Base-by-base conservation (phyloP, 1,140 invertebrate genomes). In the Trachelipus rathkii region DNA sequence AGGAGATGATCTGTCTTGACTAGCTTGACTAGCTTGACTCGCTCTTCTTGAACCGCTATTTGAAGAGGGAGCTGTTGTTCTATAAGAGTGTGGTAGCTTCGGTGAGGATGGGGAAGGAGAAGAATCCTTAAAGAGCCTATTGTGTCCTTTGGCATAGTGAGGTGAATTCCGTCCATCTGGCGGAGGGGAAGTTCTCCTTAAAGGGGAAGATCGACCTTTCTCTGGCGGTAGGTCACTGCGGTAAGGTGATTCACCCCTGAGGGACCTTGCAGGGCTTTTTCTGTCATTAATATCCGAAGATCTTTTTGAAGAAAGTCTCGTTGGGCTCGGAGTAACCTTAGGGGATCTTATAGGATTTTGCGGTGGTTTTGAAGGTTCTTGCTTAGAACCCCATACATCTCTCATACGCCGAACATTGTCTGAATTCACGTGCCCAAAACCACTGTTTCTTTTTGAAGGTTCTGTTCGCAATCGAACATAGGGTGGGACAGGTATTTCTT, bases 351-450 rank as follows among this genome's bases (percentile, higher is more conserved):
- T 50, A 43, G 75, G 75, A 15, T 53, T 75, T 10, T 70, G 53
- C 8, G 79, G 67, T 21, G 73, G 44, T 19, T 80, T 75, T 33
- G 33, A 33, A 19, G 50, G 50, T 33, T 76, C 77, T 53, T 76
- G 74, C 19, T 74, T 72, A n/a, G 72, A 23, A 15, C 79, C 74
- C 79, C 79, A 80, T 0, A 75, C 77, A 10, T 80, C 77, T 5
- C 79, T 73, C 79, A 80, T 80, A 15, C 75, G 75, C 21, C 75
- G 72, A 19, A 80, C 79, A 71, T 78, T 80, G 70, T 80, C 79
- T 3, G 45, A 74, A 23, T 73, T 66, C 19, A 80, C 77, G 45
- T 78, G 75, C 8, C 71, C 70, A 67, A 80, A 80, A 9, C 79
- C 77, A 21, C 77, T 78, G 72, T 74, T 70, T 24, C 79, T 45